phyloP scores from a whole-genome alignment of 2,113 vertebrate genomes.

The Aramus guarauna region DNA sequence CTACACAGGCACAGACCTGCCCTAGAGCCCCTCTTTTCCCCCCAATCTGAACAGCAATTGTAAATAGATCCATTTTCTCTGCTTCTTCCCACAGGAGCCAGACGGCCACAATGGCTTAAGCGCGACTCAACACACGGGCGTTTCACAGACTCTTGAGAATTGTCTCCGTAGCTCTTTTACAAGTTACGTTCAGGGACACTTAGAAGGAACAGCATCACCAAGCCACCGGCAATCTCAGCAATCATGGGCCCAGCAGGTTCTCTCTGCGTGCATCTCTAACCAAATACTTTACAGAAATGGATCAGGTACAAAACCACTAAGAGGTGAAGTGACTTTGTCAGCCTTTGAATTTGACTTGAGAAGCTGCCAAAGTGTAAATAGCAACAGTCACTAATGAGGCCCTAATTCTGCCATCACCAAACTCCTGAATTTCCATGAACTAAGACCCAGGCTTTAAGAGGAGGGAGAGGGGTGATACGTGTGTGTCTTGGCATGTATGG shows the following conservation, averaged over 20 bases:
- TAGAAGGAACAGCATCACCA: not conserved
- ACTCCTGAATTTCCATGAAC: slow-evolving; percentile 20
- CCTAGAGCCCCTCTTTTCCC: not conserved
- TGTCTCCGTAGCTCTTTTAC: not conserved
- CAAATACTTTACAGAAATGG: not conserved
- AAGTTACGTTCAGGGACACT: slow-evolving; percentile 46
- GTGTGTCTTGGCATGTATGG: not conserved
- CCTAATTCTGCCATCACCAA: slow-evolving; percentile 23
- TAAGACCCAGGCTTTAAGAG: not conserved
- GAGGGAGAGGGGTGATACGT: not conserved
- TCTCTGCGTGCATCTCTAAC: not conserved
- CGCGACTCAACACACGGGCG: not conserved
- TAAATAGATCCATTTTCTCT: not conserved
- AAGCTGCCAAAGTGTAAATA: slow-evolving; percentile 28
- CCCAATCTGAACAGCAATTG: not conserved
- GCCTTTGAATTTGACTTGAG: not conserved
- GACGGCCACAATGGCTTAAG: not conserved
- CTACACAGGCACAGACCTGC: slow-evolving; percentile 3
- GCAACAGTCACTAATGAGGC: slow-evolving; percentile 36
- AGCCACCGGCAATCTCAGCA: not conserved
- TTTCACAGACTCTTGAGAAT: not conserved
- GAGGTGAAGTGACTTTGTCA: not conserved
- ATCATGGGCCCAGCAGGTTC: not conserved
- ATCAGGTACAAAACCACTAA: not conserved
- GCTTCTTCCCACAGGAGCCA: not conserved